Conservation (phyloP, 2,888 invertebrate genomes). For the Trissolcus brochymenae region DNA sequence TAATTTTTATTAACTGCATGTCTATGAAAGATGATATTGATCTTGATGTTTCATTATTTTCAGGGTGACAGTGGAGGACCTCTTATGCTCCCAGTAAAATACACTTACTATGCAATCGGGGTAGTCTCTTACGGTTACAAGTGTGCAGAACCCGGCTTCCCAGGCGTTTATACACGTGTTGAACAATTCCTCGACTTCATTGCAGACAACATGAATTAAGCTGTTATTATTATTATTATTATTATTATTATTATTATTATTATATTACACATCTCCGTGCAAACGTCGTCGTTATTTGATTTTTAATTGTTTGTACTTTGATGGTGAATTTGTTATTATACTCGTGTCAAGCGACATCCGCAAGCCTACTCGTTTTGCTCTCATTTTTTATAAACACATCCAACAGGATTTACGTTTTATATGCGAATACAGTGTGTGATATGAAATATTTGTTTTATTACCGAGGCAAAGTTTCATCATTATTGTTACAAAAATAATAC, state of each 20-base stretch:
- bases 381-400: neutral
- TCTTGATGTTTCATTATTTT: slow-evolving; percentile 14
- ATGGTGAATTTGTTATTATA: neutral
- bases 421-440: no score
- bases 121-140: slow-evolving; percentile 82
- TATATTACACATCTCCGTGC: neutral
- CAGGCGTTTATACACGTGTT: slow-evolving; percentile 79
- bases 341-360: neutral
- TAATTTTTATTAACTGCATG: neutral
- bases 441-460: no score
- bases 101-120: slow-evolving; percentile 79
- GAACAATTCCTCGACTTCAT: slow-evolving; percentile 62
- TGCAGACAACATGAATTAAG: slow-evolving; percentile 46
- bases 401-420: no score
- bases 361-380: neutral
- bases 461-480: no score
- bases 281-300: neutral
- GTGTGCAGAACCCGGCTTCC: slow-evolving; percentile 80
- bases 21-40: neutral
- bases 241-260: neutral
- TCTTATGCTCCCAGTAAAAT: slow-evolving; percentile 79
- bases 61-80: slow-evolving; percentile 89
- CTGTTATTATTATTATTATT: neutral
- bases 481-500: no score
- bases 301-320: neutral